Conservation (phyloP, 2,888 invertebrate genomes). For the Mythimna impura region DNA sequence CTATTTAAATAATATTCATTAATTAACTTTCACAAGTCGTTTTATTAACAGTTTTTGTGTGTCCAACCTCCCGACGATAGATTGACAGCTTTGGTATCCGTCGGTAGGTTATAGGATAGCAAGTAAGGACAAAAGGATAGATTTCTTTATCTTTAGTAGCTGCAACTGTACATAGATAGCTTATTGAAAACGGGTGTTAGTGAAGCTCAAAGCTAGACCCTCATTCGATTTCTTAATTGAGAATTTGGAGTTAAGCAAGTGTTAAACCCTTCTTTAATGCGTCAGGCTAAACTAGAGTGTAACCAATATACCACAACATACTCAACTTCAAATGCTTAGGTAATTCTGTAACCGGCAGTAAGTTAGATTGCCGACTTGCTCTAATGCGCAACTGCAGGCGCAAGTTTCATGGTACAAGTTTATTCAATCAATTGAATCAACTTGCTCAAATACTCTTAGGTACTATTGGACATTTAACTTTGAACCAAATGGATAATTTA, state of each 20-base stretch:
- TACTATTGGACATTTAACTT: not conserved
- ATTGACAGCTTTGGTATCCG: no score
- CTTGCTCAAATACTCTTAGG: slow-evolving; percentile 5
- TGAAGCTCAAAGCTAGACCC: not conserved
- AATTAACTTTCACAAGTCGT: not conserved
- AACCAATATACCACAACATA: no score
- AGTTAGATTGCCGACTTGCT: not conserved
- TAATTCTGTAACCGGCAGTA: not conserved
- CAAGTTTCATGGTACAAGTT: not conserved
- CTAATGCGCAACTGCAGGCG: not conserved
- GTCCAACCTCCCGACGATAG: no score
- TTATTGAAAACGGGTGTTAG: no score
- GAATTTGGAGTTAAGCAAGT: not conserved
- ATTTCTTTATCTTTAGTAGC: no score
- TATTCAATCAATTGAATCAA: not conserved
- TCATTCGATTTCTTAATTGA: not conserved
- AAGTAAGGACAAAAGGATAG: no score
- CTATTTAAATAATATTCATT: not conserved
- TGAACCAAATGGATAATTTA: slow-evolving; percentile 7
- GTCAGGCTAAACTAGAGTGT: not conserved
- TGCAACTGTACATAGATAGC: no score
- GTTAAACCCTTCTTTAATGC: not conserved
- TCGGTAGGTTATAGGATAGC: no score
- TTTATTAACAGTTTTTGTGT: no score
- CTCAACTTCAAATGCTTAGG: not conserved